Evolutionary conservation across 2,888 invertebrate species (phyloP).

Genomic region (Pilophorus perplexus): DNA sequence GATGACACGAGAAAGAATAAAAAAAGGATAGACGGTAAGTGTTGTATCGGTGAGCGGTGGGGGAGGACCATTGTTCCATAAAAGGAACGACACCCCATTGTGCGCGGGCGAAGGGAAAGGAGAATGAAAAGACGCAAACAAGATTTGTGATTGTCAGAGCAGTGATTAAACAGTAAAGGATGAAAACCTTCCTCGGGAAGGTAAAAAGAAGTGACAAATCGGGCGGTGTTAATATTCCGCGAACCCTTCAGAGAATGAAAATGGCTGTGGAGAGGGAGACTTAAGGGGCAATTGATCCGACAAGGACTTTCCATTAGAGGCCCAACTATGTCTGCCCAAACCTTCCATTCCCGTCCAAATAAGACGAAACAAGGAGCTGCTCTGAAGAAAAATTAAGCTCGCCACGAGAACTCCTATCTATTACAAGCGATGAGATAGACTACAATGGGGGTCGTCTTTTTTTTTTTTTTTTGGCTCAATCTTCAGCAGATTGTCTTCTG

Average conservation of each 20-base stretch:
- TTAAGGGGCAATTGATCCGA: conserved; percentile 19
- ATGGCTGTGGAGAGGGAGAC: not conserved
- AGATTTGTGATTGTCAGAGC: conserved; percentile 22
- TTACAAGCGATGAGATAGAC: no score
- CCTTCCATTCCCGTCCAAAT: not conserved
- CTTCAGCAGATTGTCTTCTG: no score
- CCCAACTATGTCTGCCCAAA: not conserved
- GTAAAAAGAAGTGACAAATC: conserved; percentile 22
- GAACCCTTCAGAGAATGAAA: not conserved
- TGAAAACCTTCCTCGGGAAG: conserved; percentile 1
- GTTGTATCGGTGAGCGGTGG: no score
- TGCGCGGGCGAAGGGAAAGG: not conserved
- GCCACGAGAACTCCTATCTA: no score
- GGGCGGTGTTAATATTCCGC: conserved; percentile 18
- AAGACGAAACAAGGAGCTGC: conserved; percentile 9
- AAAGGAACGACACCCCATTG: conserved; percentile 25
- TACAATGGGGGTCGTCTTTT: no score
- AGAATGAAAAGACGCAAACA: conserved; percentile 3
- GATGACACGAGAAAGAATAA: conserved; percentile 12
- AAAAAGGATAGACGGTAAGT: no score
- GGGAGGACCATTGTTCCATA: conserved; percentile 4
- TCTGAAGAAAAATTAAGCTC: no score
- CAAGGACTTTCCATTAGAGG: conserved; percentile 12
- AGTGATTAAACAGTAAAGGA: conserved; percentile 18
- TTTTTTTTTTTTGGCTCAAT: no score